Evolutionary conservation across 2,888 invertebrate genomes (phyloP).

Genomic region (Euplexia lucipara): DNA sequence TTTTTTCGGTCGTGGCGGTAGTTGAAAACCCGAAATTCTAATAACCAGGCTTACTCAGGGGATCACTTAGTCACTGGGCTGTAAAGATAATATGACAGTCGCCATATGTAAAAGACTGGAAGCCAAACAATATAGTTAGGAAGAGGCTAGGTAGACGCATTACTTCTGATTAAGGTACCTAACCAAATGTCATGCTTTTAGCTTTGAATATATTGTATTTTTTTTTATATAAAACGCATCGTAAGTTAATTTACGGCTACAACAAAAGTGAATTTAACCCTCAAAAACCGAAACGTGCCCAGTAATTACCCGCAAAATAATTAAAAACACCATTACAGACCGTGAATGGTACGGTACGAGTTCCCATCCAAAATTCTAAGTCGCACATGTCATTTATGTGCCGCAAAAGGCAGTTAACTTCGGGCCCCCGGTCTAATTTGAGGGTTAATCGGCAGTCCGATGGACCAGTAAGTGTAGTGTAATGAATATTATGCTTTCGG

Average conservation of each 20-base stretch:
- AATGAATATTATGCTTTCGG: constrained; percentile 82
- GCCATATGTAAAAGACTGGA: no score
- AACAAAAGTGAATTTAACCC: constrained; percentile 51
- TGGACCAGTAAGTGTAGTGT: constrained; percentile 81
- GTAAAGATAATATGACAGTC: no score
- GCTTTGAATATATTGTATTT: background rate
- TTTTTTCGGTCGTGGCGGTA: no score
- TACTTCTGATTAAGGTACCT: no score
- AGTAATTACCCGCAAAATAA: constrained; percentile 69
- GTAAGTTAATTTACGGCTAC: constrained; percentile 17
- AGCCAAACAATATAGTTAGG: no score
- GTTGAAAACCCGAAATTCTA: no score
- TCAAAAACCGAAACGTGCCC: constrained; percentile 56
- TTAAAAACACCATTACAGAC: constrained; percentile 70
- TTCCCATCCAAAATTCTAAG: constrained; percentile 68
- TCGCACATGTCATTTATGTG: constrained; percentile 80
- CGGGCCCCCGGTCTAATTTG: constrained; percentile 78
- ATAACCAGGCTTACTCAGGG: no score
- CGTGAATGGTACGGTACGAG: constrained; percentile 47
- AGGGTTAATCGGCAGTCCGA: constrained; percentile 84
- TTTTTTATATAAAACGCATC: background rate
- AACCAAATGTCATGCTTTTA: background rate
- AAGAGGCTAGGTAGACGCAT: no score
- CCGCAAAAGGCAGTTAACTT: constrained; percentile 83
- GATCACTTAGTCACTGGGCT: no score